Percentiles rank a stretch among this genome's conserved stretches.
Conservation (phyloP, 2,888 invertebrate species). For the Celastrina argiolus region DNA sequence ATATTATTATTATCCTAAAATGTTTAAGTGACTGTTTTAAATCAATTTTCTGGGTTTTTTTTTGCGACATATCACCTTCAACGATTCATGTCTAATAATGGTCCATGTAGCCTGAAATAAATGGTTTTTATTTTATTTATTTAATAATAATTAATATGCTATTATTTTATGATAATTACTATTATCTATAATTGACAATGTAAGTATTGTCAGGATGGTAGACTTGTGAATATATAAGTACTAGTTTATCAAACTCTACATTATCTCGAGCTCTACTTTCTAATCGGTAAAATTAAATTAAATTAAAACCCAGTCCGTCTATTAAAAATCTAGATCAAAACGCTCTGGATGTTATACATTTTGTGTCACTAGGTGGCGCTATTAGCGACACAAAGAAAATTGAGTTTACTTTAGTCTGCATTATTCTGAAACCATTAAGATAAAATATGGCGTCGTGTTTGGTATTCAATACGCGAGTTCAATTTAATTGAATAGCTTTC, state of each 20-base stretch:
- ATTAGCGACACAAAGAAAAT: neutral
- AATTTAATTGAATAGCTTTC: constrained; percentile 22
- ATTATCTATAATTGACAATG: no score
- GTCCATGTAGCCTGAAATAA: no score
- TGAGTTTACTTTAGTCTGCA: neutral
- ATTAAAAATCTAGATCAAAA: constrained; percentile 9
- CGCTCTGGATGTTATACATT: neutral
- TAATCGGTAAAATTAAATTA: neutral
- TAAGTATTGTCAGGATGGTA: no score
- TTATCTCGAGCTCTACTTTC: neutral
- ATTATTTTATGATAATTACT: no score
- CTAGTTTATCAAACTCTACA: neutral
- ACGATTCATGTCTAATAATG: no score
- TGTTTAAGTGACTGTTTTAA: no score
- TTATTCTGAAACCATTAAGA: constrained; percentile 16
- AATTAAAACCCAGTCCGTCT: neutral
- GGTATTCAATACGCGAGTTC: constrained; percentile 18
- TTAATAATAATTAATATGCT: no score
- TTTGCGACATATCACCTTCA: no score
- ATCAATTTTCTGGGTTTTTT: no score
- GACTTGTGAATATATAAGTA: no score
- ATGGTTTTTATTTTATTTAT: no score
- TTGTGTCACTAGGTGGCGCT: constrained; percentile 3
- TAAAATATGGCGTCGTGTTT: constrained; percentile 14
- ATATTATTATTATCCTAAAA: no score